These are phyloP conservation scores for Blastobasis adustella DNA, from an alignment of 2,888 invertebrate species.

Conservation along the genomic window DNA sequence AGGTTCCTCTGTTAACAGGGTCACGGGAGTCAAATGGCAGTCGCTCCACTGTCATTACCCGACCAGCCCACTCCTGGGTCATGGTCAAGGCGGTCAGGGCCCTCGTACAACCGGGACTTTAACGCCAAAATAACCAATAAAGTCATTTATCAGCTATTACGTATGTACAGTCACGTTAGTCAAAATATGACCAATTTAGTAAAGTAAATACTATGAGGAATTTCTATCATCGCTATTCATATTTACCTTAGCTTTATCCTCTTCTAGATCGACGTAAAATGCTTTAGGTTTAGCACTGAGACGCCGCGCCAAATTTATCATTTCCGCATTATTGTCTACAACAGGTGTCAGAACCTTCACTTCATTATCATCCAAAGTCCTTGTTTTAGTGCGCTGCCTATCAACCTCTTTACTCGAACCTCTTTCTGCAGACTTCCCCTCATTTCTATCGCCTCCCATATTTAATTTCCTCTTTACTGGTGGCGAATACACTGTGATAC, in stretches of 20 bases:
- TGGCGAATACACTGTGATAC: conserved; percentile 55
- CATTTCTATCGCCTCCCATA: conserved; percentile 12
- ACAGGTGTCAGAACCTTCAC: conserved; percentile 46
- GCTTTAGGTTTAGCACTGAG: conserved; percentile 54
- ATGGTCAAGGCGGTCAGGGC: no score
- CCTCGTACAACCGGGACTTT: no score
- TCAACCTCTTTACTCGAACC: conserved; percentile 9
- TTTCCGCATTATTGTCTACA: conserved; percentile 52
- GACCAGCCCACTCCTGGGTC: no score
- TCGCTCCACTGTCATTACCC: no score
- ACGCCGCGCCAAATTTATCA: conserved; percentile 42
- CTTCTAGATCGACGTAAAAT: conserved; percentile 52
- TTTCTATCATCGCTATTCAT: no score
- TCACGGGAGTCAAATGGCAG: no score
- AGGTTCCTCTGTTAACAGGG: no score
- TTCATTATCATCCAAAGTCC: conserved; percentile 59
- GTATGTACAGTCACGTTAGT: no score
- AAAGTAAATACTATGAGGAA: no score
- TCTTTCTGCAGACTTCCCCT: conserved; percentile 1
- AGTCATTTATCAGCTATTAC: no score
- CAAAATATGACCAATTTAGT: no score
- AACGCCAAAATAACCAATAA: no score
- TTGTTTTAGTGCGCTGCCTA: conserved; percentile 51
- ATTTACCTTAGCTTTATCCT: conserved; percentile 25
- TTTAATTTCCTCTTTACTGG: conserved; percentile 32